A percentile compares a stretch with the other conserved stretches of the same genome.
phyloP scores from a whole-genome alignment of 2,888 invertebrate genomes.

The Drosophila tripunctata region DNA sequence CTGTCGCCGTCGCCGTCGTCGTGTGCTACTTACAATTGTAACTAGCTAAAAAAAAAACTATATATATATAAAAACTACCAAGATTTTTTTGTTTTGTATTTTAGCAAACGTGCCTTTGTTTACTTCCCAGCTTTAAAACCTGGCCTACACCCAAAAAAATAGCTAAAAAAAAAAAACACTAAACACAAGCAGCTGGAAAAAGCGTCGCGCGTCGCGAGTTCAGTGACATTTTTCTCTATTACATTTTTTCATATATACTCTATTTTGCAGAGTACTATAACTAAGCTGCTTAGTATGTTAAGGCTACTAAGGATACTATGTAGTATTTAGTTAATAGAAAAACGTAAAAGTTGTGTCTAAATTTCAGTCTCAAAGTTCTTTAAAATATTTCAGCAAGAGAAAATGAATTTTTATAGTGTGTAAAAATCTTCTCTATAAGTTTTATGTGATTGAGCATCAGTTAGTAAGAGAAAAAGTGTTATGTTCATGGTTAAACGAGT shows the following conservation, averaged over 20 bases:
- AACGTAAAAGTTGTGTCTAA: too few relatives aligned
- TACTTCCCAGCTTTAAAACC: slow-evolving; percentile 53
- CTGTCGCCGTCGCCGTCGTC: slow-evolving; percentile 27
- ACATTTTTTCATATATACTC: slow-evolving; percentile 25
- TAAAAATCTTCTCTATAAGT: too few relatives aligned
- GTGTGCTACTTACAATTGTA: slow-evolving; percentile 78
- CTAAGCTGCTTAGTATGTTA: not conserved
- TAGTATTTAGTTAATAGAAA: too few relatives aligned
- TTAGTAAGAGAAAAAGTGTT: too few relatives aligned
- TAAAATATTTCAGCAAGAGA: too few relatives aligned
- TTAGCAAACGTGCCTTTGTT: slow-evolving; percentile 71
- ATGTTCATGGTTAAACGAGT: too few relatives aligned
- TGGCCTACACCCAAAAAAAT: slow-evolving; percentile 74
- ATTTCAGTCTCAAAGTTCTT: too few relatives aligned
- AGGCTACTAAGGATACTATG: not conserved
- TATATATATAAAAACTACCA: slow-evolving; percentile 30
- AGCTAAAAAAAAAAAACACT: slow-evolving; percentile 46
- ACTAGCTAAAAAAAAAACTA: slow-evolving; percentile 60
- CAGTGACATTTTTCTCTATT: slow-evolving; percentile 67
- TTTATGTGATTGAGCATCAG: too few relatives aligned
- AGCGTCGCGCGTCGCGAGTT: slow-evolving; percentile 63
- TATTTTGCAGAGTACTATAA: not conserved
- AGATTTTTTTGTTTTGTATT: slow-evolving; percentile 28
- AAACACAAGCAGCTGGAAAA: slow-evolving; percentile 42
- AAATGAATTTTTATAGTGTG: too few relatives aligned